Percentiles rank a stretch among this genome's conserved stretches.
These are phyloP conservation scores for Eupithecia tripunctaria DNA, from an alignment of 2,888 invertebrate genomes.

Conservation along the genomic window DNA sequence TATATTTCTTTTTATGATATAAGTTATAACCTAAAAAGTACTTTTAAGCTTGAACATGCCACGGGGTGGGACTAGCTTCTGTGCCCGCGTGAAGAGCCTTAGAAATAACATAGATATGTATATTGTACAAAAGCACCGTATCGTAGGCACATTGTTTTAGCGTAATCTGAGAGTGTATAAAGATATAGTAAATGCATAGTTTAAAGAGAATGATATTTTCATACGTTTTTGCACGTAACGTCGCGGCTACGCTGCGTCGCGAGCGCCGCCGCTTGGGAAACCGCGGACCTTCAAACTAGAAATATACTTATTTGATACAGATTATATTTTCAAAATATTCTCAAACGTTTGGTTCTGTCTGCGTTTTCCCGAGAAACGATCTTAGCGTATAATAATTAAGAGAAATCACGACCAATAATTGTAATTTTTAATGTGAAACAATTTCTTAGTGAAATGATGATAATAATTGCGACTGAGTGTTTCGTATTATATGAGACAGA, in stretches of 20 bases:
- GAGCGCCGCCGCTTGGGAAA: slow-evolving; percentile 47
- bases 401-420: slow-evolving; percentile 84
- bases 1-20: slow-evolving; percentile 68
- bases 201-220: slow-evolving; percentile 77
- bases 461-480: slow-evolving; percentile 81
- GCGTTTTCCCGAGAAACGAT: slow-evolving; percentile 56
- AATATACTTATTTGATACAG: slow-evolving; percentile 38
- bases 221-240: slow-evolving; percentile 83
- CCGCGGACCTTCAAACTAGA: slow-evolving; percentile 27
- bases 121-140: slow-evolving; percentile 79
- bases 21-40: slow-evolving; percentile 66
- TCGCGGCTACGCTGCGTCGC: slow-evolving; percentile 65
- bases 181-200: slow-evolving; percentile 74
- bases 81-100: slow-evolving; percentile 55
- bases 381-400: slow-evolving; percentile 66
- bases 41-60: slow-evolving; percentile 48
- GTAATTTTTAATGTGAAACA: slow-evolving; percentile 71
- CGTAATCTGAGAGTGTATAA: slow-evolving; percentile 75
- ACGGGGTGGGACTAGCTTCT: slow-evolving; percentile 40
- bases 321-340: slow-evolving; percentile 40
- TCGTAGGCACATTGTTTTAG: slow-evolving; percentile 81
- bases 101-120: slow-evolving; percentile 71
- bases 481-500: slow-evolving; percentile 62
- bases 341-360: slow-evolving; percentile 36
- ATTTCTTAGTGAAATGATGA: slow-evolving; percentile 78